A percentile compares a stretch with the other conserved stretches of the same genome.
Evolutionary conservation across 2,113 vertebrate genomes (phyloP).

Genomic region (Urocynchramus pylzowi): DNA sequence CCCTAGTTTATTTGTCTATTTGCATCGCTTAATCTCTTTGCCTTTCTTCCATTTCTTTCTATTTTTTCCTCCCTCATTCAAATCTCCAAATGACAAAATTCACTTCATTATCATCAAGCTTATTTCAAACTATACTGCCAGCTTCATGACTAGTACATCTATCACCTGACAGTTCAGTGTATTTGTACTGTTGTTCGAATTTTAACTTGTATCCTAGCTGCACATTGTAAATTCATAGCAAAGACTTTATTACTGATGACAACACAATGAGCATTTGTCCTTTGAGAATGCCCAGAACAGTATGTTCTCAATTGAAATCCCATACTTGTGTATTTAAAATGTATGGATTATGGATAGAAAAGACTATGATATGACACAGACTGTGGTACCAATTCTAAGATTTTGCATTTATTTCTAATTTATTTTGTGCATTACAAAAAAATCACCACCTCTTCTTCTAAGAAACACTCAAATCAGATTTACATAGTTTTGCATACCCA

Average conservation of each 20-base stretch:
- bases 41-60: not conserved
- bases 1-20: not conserved
- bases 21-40: not conserved
- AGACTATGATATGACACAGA: not conserved
- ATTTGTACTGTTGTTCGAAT: not conserved
- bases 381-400: not conserved
- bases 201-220: not conserved
- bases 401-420: not conserved
- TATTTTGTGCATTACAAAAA: not conserved
- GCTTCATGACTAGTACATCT: not conserved
- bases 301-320: not conserved
- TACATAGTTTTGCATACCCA: not conserved
- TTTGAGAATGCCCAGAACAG: not conserved
- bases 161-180: not conserved
- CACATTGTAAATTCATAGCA: not conserved
- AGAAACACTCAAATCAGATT: not conserved
- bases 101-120: not conserved
- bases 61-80: not conserved
- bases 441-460: not conserved
- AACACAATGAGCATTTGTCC: not conserved
- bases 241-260: not conserved
- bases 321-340: not conserved
- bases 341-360: not conserved
- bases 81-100: not conserved
- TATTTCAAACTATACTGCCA: not conserved